A percentile compares a stretch with the other conserved stretches of the same genome.
These are phyloP conservation scores for Illadopsis cleaveri DNA, from an alignment of 2,113 vertebrate species.

Conservation along the genomic window DNA sequence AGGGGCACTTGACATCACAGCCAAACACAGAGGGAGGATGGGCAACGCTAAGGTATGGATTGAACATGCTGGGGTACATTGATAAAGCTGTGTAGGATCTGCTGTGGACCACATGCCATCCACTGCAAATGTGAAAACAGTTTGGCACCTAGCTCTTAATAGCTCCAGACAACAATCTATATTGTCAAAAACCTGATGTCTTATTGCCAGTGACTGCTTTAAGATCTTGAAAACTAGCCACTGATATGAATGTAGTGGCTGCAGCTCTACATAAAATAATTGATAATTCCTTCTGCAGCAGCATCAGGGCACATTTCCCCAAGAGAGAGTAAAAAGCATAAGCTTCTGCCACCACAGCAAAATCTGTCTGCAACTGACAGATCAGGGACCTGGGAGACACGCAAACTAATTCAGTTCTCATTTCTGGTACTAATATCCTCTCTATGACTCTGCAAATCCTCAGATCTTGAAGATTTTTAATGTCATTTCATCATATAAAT, in stretches of 20 bases:
- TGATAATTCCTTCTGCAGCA: neutral
- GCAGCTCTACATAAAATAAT: neutral
- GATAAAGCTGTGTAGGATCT: neutral
- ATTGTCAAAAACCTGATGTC: neutral
- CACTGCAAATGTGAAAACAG: neutral
- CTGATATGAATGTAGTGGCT: neutral
- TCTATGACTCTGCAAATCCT: neutral
- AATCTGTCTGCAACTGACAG: neutral
- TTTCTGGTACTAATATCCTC: neutral
- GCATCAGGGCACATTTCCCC: neutral
- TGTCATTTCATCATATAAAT: neutral
- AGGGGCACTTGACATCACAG: neutral
- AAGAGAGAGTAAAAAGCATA: neutral
- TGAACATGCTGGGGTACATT: neutral
- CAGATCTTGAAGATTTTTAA: neutral
- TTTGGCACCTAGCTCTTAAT: neutral
- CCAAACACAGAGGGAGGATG: neutral
- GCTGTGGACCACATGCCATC: neutral
- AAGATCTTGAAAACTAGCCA: neutral
- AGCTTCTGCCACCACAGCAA: neutral
- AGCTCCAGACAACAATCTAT: neutral
- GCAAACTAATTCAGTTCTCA: neutral
- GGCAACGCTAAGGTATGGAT: neutral
- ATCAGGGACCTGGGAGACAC: neutral
- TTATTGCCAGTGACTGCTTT: neutral